Conservation (phyloP, 2,113 vertebrate genomes). For the Paedocypris sp. region DNA sequence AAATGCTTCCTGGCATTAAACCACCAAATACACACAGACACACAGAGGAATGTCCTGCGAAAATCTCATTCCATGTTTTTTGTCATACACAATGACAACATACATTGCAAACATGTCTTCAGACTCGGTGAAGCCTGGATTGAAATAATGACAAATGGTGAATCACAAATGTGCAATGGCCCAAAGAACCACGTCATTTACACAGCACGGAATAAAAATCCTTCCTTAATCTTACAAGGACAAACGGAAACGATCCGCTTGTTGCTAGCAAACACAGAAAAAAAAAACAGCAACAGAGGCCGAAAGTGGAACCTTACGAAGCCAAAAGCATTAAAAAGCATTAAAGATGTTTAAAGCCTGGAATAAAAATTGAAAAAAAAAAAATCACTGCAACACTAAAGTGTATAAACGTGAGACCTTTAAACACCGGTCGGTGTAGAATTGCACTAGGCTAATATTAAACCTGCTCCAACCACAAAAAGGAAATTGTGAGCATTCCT, state of each 20-base stretch:
- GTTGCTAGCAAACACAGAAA: background rate
- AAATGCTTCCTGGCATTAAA: conserved; percentile 23
- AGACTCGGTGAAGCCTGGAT: background rate
- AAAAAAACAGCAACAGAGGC: background rate
- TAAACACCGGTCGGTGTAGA: conserved; percentile 14
- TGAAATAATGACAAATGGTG: background rate
- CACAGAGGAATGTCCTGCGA: background rate
- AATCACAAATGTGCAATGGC: background rate
- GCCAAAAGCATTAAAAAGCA: background rate
- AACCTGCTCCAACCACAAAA: conserved; percentile 51
- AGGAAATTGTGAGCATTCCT: conserved; percentile 81
- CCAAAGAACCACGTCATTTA: too few species aligned
- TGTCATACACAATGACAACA: background rate
- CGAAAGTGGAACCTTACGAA: background rate
- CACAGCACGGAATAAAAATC: too few species aligned
- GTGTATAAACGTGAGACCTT: background rate
- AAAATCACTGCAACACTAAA: background rate
- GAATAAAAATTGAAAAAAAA: too few species aligned
- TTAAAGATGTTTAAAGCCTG: background rate
- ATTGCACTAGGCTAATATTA: conserved; percentile 40
- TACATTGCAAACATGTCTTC: conserved; percentile 12
- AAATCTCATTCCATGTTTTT: background rate
- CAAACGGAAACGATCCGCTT: background rate
- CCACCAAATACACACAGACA: conserved; percentile 1
- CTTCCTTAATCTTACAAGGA: background rate